Base-by-base conservation (phyloP, 2,797 vertebrate genomes). In the Anguilla pacifica region DNA sequence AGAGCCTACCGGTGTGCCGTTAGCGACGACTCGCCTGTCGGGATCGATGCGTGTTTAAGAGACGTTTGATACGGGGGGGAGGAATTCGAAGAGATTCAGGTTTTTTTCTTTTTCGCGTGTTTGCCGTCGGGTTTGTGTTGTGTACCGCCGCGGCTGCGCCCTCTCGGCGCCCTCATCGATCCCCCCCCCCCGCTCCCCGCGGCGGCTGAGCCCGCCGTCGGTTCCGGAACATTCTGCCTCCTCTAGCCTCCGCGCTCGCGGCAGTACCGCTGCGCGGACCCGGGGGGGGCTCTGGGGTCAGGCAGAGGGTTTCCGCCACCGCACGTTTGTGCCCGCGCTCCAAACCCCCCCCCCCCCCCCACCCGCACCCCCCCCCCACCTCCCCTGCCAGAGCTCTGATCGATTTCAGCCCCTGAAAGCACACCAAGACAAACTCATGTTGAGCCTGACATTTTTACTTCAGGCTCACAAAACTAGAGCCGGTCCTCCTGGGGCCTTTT, bases 381-480 rank as follows among this genome's bases (percentile, higher is more conserved):
- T 9, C 64, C 90, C 83, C 90, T 49, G 92, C 88, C 90, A 90
- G 92, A 88, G 92, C 90, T 92, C 90, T 86, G 89, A 93, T 91
- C 89, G 92, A 90, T 91, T 93, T 88, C 89, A 86, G 89, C 90
- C 89, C 89, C 90, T 90, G 89, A 92, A 35, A 88, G 84, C 90
- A 91, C 90, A 92, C 74, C 91, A 88, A 90, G 90, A 53, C 46
- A 89, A 92, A 87, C 88, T 83, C 91, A 84, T 89, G 89, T 90
- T 87, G 67, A 35, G 22, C 84, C 90, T 93, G 92, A 92, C 92
- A 91, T 93, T 93, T 64, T 91, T 92, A 86, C 91, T 91, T 83
- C 88, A 85, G 87, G 85, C 91, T 85, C 90, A 91, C 84, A 91
- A 90, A 92, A 89, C 87, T 90, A 87, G 90, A 87, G 87, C 15